phyloP scores from a whole-genome alignment of 2,113 vertebrate species.

The Gulo gulo region DNA sequence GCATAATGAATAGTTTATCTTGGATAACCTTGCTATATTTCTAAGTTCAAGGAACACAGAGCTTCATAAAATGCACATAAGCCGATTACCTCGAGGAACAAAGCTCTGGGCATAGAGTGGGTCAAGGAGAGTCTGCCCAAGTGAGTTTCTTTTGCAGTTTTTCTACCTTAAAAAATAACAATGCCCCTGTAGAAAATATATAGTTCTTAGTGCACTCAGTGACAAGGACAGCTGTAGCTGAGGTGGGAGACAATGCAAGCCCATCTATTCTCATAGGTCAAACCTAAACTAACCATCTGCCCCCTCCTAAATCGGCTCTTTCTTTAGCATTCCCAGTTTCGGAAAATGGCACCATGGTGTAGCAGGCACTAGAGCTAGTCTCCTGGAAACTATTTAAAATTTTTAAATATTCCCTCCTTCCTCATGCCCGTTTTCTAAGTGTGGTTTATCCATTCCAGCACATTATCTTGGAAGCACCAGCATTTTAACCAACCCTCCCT shows the following conservation, averaged over 20 bases:
- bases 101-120: background rate
- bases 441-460: background rate
- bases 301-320: background rate
- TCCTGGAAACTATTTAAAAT: background rate
- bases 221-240: background rate
- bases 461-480: background rate
- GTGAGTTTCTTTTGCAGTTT: background rate
- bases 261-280: background rate
- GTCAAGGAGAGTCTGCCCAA: background rate
- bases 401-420: background rate
- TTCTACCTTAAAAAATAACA: background rate
- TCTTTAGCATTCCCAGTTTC: background rate
- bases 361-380: background rate
- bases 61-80: constrained; percentile 37
- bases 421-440: background rate
- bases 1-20: constrained; percentile 51
- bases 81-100: constrained; percentile 19
- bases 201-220: background rate
- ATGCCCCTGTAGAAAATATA: background rate
- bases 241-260: background rate
- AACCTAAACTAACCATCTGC: background rate
- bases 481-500: background rate
- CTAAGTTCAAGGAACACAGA: constrained; percentile 19
- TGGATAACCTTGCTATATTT: constrained; percentile 32
- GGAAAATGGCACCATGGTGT: background rate